These are phyloP conservation scores for Apamea anceps DNA, from an alignment of 2,888 invertebrate genomes.

Conservation along the genomic window DNA sequence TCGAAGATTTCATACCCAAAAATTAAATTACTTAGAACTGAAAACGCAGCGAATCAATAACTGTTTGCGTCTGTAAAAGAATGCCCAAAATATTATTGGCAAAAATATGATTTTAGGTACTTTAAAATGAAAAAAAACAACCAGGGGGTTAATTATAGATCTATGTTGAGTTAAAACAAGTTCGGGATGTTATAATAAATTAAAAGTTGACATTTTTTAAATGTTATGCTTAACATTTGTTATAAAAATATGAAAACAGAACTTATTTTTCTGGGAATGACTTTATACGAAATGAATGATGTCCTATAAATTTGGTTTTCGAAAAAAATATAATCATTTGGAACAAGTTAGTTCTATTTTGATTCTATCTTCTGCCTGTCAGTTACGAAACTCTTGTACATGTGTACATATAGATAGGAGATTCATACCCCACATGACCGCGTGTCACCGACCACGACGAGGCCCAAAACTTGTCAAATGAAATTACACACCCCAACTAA, in stretches of 20 bases:
- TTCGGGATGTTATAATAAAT: neutral
- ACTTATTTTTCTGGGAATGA: neutral
- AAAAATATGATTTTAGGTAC: neutral
- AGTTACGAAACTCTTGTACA: neutral
- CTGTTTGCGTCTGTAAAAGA: no score
- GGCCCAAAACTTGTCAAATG: conserved; percentile 51
- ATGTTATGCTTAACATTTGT: neutral
- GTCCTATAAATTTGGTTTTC: neutral
- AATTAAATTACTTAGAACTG: neutral
- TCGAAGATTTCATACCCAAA: neutral
- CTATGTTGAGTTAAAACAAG: neutral
- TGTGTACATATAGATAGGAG: neutral
- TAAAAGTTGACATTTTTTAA: neutral
- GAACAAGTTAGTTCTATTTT: neutral
- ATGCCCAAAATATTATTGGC: neutral
- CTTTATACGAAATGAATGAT: neutral
- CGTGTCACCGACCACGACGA: conserved; percentile 24
- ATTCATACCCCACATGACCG: conserved; percentile 32
- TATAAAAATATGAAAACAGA: neutral
- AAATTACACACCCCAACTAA: conserved; percentile 48
- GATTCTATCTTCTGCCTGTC: neutral
- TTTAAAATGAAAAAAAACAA: neutral
- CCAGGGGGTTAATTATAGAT: neutral
- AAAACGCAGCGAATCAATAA: neutral
- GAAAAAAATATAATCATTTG: neutral